Conservation (phyloP, 1,140 invertebrate species). For the Bombus sylvicola region DNA sequence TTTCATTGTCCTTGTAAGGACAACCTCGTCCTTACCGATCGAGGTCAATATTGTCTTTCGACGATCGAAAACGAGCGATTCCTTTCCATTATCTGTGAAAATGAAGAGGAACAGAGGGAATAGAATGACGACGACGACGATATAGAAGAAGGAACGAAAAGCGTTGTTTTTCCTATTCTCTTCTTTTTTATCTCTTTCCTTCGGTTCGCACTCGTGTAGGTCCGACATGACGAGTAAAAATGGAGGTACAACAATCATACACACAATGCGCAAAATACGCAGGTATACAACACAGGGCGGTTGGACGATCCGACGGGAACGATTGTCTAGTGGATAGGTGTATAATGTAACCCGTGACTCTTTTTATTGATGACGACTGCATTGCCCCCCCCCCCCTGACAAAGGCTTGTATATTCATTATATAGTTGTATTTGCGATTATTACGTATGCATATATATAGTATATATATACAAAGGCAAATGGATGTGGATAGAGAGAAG, state of each 20-base stretch:
- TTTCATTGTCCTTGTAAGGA: background rate
- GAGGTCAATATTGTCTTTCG: background rate
- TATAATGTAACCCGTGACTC: slow-evolving; percentile 62
- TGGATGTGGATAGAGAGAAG: slow-evolving; percentile 47
- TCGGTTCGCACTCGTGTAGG: background rate
- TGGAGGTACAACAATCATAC: background rate
- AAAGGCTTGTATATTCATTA: slow-evolving; percentile 79
- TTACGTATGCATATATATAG: slow-evolving; percentile 69
- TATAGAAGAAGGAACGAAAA: background rate
- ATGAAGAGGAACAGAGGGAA: background rate
- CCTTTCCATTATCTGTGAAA: background rate
- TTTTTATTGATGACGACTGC: slow-evolving; percentile 76
- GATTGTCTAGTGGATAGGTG: slow-evolving; percentile 41
- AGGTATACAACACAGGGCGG: background rate
- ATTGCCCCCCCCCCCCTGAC: slow-evolving; percentile 75
- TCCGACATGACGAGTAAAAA: background rate
- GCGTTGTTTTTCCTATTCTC: slow-evolving; percentile 15
- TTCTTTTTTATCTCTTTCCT: background rate
- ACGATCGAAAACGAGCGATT: background rate
- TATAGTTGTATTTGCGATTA: slow-evolving; percentile 78
- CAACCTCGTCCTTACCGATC: background rate
- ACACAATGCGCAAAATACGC: background rate
- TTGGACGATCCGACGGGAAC: background rate
- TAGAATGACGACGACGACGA: background rate
- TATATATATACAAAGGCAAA: slow-evolving; percentile 51